Evolutionary conservation across 2,113 vertebrate genomes (phyloP), one percentile per base, ranked within the genome.

Genomic region (Lasiurus borealis): DNA sequence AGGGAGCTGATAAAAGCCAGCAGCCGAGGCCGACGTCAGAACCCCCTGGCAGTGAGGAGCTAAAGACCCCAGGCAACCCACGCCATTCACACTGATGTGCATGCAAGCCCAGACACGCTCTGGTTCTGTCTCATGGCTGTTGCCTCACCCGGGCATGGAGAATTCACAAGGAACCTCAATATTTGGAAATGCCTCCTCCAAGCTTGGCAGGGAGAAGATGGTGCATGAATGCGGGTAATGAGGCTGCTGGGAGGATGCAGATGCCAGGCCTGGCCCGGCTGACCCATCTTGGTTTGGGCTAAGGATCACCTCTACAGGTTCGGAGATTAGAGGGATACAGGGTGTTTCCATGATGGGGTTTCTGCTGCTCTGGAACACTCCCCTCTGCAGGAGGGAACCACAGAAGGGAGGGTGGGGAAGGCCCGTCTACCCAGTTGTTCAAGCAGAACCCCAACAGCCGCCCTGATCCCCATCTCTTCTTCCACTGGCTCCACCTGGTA

Each of bases 201-300:
- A n/a, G 8, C 29, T 36, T 64, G 76, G 68, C 0, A 31, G 21
- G 62, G n/a, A 64, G 72, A 57, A 46, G 46, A 59, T 25, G 27
- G 1, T 8, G 23, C 6, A 10, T 5, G 5, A 1, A 29, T 14
- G 36, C 0, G 3, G 73, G 10, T 4, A 36, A 62, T 5, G 23
- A 16, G 54, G n/a, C 34, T 54, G 34, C n/a, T 8, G 3, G 54
- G 44, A n/a, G 31, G 57, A 80, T 0, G 0, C 2, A 2, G 85
- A 40, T 8, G 36, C 36, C 40, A 0, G 4, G 27, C 27, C 59
- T 0, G 2, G 92, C 0, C 0, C 18, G 0, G 3, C 0, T 0
- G 57, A 50, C 50, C 82, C 14, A 9, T n/a, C 80, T 29, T 44
- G 16, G 29, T 78, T 48, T 46, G 69, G 85, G 46, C 36, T 76